Evolutionary conservation across 2,888 invertebrate species (phyloP).

Genomic region (Hyposoter dolosus): DNA sequence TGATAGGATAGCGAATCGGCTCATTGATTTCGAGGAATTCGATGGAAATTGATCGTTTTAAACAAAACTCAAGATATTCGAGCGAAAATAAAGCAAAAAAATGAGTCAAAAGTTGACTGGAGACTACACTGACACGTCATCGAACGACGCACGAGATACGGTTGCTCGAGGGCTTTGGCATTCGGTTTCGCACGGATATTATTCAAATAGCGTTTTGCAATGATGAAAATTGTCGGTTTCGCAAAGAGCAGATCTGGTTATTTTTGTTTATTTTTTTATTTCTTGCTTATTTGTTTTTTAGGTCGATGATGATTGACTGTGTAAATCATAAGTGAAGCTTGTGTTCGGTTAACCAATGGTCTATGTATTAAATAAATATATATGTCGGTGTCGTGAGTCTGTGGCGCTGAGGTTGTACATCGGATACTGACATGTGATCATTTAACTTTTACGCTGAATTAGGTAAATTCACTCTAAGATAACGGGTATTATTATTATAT

Average conservation of each 20-base stretch:
- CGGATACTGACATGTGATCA: constrained; percentile 57
- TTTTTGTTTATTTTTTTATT: not conserved
- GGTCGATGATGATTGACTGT: constrained; percentile 55
- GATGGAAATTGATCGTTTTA: not conserved
- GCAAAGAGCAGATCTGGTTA: constrained; percentile 33
- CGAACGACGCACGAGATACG: constrained; percentile 39
- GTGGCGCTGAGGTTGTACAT: constrained; percentile 26
- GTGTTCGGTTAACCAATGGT: constrained; percentile 26
- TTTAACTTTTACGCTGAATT: constrained; percentile 58
- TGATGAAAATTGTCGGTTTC: constrained; percentile 55
- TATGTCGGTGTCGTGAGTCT: constrained; percentile 5
- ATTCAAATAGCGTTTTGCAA: constrained; percentile 51
- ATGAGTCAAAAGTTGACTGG: not conserved
- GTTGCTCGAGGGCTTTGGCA: constrained; percentile 8
- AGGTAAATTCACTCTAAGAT: constrained; percentile 54
- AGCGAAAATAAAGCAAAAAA: not conserved
- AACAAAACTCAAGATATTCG: not conserved
- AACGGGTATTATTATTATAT: constrained; percentile 56
- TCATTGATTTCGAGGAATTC: not conserved
- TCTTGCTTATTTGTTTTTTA: constrained; percentile 3
- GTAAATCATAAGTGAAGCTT: constrained; percentile 36
- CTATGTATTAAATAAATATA: constrained; percentile 2
- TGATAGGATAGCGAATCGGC: not conserved
- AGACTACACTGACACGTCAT: constrained; percentile 35
- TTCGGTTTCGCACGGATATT: constrained; percentile 49